Evolutionary conservation across 1,140 invertebrate genomes (phyloP).

Genomic region (Aphis gossypii): DNA sequence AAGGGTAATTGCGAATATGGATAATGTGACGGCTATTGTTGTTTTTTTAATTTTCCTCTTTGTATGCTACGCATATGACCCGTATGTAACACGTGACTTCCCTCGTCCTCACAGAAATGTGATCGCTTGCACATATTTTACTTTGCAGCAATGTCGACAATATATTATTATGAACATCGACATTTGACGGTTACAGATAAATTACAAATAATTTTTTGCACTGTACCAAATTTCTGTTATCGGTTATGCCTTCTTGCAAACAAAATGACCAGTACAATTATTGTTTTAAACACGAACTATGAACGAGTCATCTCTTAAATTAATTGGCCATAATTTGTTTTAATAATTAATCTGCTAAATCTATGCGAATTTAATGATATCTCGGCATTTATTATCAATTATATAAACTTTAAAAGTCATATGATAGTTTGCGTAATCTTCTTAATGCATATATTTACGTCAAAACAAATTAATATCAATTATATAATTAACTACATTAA

Average conservation of each 20-base stretch:
- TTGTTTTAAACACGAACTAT: background rate
- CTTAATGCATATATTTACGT: background rate
- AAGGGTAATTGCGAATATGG: background rate
- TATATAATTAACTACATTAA: background rate
- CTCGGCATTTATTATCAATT: background rate
- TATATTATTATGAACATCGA: background rate
- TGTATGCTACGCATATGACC: conserved; percentile 31
- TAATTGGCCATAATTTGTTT: background rate
- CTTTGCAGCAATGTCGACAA: background rate
- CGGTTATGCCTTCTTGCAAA: background rate
- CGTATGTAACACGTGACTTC: conserved; percentile 15
- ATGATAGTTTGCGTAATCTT: background rate
- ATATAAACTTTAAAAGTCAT: background rate
- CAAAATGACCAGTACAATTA: background rate
- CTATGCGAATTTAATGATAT: background rate
- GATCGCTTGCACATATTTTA: background rate
- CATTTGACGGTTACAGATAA: background rate
- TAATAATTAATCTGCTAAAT: background rate
- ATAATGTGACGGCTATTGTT: conserved; percentile 17
- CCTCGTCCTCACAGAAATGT: background rate
- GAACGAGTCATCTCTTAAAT: background rate
- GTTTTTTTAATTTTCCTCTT: conserved; percentile 55
- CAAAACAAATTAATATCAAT: background rate
- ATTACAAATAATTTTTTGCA: background rate
- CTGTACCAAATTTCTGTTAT: background rate